These are phyloP conservation scores for Glyptemys insculpta DNA, from an alignment of 2,797 vertebrate species.

Conservation along the genomic window DNA sequence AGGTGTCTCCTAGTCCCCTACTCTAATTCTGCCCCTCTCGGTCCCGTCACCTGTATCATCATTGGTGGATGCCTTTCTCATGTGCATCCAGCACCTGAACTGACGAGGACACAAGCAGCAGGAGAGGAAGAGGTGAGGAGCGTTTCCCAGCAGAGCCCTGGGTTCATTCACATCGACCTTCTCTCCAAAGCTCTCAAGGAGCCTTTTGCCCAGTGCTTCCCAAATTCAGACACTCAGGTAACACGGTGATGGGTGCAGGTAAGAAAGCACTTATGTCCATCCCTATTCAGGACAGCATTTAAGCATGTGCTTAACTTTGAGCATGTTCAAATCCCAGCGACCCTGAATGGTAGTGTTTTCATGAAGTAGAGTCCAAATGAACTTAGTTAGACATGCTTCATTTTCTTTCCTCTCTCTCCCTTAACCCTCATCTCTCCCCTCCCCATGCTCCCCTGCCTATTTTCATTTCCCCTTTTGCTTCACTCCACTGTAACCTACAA, in stretches of 20 bases:
- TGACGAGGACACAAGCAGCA: fast-evolving
- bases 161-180: background rate
- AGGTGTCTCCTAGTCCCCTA: background rate
- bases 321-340: background rate
- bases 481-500: background rate
- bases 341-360: background rate
- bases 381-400: background rate
- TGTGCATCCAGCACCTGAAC: fast-evolving
- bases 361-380: background rate
- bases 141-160: background rate
- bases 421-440: background rate
- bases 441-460: background rate
- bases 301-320: background rate
- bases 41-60: fast-evolving
- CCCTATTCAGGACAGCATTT: fast-evolving
- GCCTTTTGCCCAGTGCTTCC: background rate
- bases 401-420: background rate
- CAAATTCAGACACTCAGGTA: fast-evolving
- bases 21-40: fast-evolving
- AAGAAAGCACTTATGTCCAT: background rate
- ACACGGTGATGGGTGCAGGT: fast-evolving
- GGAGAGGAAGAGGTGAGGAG: background rate
- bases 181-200: fast-evolving
- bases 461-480: background rate
- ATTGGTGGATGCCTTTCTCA: fast-evolving